phyloP scores from a whole-genome alignment of 1,140 invertebrate species.

The Macrotrachela quadricornifera region DNA sequence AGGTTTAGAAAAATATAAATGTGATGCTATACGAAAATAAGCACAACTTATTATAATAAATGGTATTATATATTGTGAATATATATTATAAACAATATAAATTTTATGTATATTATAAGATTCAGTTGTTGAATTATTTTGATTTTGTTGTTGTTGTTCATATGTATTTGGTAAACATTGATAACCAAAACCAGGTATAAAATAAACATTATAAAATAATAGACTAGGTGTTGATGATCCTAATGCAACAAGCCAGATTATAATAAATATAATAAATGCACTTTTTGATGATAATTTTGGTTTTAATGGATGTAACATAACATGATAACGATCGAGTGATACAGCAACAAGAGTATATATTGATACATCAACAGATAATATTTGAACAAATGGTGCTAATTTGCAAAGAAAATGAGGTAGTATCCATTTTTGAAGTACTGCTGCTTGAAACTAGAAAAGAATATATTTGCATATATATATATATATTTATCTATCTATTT shows the following conservation, averaged over 20 bases:
- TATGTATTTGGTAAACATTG: no score
- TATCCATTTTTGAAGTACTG: slow-evolving; percentile 53
- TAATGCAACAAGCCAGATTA: slow-evolving; percentile 42
- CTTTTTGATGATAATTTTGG: slow-evolving; percentile 43
- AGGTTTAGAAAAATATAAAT: neutral
- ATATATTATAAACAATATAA: no score
- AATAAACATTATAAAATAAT: slow-evolving; percentile 13
- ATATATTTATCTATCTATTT: no score
- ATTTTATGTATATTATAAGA: no score
- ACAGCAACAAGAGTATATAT: slow-evolving; percentile 59
- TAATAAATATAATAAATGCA: slow-evolving; percentile 43
- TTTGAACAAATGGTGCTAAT: slow-evolving; percentile 55
- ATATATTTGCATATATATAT: no score
- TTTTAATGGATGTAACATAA: slow-evolving; percentile 51
- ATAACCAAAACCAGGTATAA: no score
- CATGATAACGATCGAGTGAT: slow-evolving; percentile 48
- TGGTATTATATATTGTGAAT: slow-evolving; percentile 3
- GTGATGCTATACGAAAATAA: slow-evolving; percentile 1
- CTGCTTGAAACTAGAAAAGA: slow-evolving; percentile 48
- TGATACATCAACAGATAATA: slow-evolving; percentile 51
- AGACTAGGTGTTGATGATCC: slow-evolving; percentile 38
- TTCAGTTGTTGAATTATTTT: no score
- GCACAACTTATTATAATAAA: neutral
- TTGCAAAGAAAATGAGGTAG: slow-evolving; percentile 59
- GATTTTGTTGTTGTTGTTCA: no score